A percentile compares a stretch with the other conserved stretches of the same genome.
Evolutionary conservation across 2,113 vertebrate species (phyloP).

Genomic region (Apteryx owenii): DNA sequence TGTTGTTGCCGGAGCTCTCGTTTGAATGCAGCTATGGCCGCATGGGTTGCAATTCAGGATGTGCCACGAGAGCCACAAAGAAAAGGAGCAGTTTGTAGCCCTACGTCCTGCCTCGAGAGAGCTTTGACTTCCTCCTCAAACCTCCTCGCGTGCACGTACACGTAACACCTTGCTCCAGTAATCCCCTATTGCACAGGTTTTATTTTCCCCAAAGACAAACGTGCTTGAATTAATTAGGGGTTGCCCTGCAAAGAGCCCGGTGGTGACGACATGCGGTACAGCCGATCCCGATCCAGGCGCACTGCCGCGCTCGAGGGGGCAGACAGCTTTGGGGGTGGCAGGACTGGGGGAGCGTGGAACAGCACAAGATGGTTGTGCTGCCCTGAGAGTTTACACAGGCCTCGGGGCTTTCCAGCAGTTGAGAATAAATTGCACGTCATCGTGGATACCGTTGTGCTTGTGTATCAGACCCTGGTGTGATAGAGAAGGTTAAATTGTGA

Average conservation of each 20-base stretch:
- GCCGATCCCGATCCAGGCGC: too few species aligned
- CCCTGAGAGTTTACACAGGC: not conserved
- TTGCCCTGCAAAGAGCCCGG: not conserved
- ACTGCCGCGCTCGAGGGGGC: not conserved
- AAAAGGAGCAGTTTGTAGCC: not conserved
- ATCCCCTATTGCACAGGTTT: not conserved
- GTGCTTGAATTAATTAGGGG: not conserved
- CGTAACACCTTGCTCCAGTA: not conserved
- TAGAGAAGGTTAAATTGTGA: not conserved
- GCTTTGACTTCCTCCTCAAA: not conserved
- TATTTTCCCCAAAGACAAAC: not conserved
- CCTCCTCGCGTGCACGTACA: not conserved
- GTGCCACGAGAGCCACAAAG: not conserved
- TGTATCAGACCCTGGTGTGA: rapidly evolving
- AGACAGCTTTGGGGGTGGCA: not conserved
- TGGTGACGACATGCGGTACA: rapidly evolving
- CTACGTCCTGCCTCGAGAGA: not conserved
- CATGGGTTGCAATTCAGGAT: not conserved
- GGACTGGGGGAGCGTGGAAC: not conserved
- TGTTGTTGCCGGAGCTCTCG: not conserved
- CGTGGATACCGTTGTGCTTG: rapidly evolving
- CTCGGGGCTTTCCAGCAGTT: not conserved
- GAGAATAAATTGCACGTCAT: rapidly evolving
- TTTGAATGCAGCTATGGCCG: not conserved
- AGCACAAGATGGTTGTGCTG: not conserved